phyloP scores from a whole-genome alignment of 2,113 vertebrate genomes.

The Electrona antarctica region DNA sequence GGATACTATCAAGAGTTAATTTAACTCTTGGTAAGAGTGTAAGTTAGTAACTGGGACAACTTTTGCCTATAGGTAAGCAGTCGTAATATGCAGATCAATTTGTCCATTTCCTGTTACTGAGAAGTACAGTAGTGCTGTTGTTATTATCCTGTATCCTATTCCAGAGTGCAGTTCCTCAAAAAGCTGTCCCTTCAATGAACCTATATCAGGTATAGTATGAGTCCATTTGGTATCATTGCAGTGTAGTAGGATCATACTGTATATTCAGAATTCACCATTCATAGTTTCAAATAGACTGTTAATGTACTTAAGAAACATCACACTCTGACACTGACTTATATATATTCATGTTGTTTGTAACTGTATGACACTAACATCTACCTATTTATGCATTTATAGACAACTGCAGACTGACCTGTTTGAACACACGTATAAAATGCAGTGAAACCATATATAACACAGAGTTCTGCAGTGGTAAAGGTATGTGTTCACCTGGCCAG shows the following conservation, averaged over 20 bases:
- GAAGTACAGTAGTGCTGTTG: too few species aligned
- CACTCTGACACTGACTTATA: neutral
- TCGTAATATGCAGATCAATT: neutral
- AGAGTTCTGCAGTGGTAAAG: fast-evolving
- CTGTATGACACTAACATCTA: too few species aligned
- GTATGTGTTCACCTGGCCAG: neutral
- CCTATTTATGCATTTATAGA: neutral
- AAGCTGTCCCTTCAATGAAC: too few species aligned
- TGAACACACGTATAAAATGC: fast-evolving
- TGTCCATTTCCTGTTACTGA: neutral
- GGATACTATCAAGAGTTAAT: neutral
- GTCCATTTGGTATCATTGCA: too few species aligned
- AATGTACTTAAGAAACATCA: neutral
- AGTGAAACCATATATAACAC: fast-evolving
- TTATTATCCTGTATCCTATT: too few species aligned
- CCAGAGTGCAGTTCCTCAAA: neutral
- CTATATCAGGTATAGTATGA: too few species aligned
- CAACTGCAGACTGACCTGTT: fast-evolving
- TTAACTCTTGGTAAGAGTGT: neutral
- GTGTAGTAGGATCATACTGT: too few species aligned
- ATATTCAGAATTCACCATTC: too few species aligned
- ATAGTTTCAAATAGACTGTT: neutral
- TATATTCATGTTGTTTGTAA: neutral
- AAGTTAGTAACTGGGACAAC: neutral
- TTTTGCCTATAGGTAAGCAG: neutral